Conservation (phyloP, 92 coral and sea anemone genomes). For the Epizoanthus illoricatus region DNA sequence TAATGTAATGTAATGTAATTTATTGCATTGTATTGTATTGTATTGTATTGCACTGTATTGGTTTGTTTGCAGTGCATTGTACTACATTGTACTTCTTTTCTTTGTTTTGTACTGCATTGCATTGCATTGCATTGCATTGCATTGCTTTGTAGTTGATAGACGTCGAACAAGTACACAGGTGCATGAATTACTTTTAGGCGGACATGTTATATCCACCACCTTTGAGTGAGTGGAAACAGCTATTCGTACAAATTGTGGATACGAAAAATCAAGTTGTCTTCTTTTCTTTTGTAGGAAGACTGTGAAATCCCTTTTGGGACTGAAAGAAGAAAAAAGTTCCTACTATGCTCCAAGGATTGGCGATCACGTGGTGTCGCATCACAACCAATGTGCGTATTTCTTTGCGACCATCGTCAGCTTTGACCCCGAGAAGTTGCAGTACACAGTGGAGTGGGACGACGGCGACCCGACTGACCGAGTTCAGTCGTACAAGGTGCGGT, state of each 20-base stretch:
- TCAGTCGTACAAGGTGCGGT: constrained; percentile 76
- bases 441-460: constrained; percentile 98
- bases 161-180: too few species aligned
- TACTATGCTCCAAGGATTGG: constrained; percentile 86
- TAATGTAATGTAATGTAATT: too few species aligned
- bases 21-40: too few species aligned
- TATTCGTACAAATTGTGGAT: background rate
- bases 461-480: constrained; percentile 82
- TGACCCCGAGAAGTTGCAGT: constrained; percentile 68
- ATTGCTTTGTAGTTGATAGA: too few species aligned
- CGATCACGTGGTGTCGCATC: constrained; percentile 94
- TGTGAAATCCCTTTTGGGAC: constrained; percentile 57
- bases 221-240: background rate
- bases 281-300: constrained; percentile 20
- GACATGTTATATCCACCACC: too few species aligned
- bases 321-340: constrained; percentile 43
- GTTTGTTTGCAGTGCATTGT: too few species aligned
- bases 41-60: too few species aligned
- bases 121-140: too few species aligned
- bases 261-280: background rate
- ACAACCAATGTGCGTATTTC: constrained; percentile 81
- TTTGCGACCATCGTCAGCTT: constrained; percentile 80
- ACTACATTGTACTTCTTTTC: too few species aligned
- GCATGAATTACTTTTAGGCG: too few species aligned
- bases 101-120: too few species aligned